Percentiles rank a stretch among this genome's conserved stretches.
Conservation (phyloP, 2,113 vertebrate species). For the Carassius gibelio region DNA sequence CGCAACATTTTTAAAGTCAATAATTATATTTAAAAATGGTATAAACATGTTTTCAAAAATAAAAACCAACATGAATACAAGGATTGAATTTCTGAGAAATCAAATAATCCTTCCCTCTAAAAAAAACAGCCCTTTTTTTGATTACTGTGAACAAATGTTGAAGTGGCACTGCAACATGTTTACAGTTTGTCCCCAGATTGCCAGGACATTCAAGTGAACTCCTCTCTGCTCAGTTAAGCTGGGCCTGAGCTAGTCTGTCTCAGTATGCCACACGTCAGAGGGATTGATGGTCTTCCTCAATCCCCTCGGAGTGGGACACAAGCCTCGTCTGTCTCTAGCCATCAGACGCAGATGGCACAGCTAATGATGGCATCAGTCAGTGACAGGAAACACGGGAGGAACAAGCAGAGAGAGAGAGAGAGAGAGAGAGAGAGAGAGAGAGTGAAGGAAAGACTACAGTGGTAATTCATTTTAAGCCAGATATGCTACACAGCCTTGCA, state of each 20-base stretch:
- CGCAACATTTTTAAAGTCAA: not conserved
- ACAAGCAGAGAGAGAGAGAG: slow-evolving; percentile 37
- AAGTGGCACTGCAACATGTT: not conserved
- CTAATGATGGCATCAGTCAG: slow-evolving; percentile 70
- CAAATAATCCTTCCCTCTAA: not conserved
- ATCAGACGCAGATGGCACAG: slow-evolving; percentile 69
- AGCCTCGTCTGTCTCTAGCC: slow-evolving; percentile 57
- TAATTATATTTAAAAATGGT: not conserved
- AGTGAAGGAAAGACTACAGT: not conserved
- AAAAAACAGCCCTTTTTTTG: not conserved
- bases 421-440: not conserved
- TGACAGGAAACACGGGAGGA: slow-evolving; percentile 57
- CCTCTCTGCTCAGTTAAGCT: slow-evolving; percentile 21
- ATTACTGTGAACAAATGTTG: not conserved
- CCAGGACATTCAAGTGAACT: not conserved
- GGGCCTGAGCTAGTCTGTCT: slow-evolving; percentile 29
- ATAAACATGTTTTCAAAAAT: not conserved
- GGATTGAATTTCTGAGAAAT: not conserved
- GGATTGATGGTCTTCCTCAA: slow-evolving; percentile 60
- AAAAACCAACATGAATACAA: not conserved
- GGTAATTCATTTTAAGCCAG: not conserved
- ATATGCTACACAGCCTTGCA: not conserved
- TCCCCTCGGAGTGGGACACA: slow-evolving; percentile 40
- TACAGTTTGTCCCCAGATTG: slow-evolving; percentile 19
- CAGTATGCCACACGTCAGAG: slow-evolving; percentile 56